Base-by-base conservation (phyloP, 2,888 invertebrate species). In the Hypolimnas misippus region DNA sequence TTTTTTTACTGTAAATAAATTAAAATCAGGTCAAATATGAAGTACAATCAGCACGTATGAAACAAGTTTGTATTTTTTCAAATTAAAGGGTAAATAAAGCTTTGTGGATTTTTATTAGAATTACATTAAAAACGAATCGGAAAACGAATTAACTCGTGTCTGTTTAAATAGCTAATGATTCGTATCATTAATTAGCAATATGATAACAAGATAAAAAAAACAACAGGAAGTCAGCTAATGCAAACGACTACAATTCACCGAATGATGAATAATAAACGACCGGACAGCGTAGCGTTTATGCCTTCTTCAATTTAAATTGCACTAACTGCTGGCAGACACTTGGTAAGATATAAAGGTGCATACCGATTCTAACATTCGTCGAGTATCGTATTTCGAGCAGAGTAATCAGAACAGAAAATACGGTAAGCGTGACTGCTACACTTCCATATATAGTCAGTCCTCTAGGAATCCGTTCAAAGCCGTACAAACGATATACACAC, bases 201-300 rank as follows among this genome's bases (percentile, higher is more conserved):
- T 35, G 51, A 63, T 61, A 54, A 38, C 52, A 38, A 59, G 49
- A 58, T 61, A 62, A 69, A 65, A 67, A 54, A 44, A 35, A 2
- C 6, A 68, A 60, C 73, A 75, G 76, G 83, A 83, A 77, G 72
- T 74, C 68, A 79, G 61, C 71, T 72, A 79, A 78, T 77, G 75
- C 74, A 70, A 58, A 51, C 72, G 71, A 73, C 70, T 75, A 76
- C 77, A 73, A 76, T 79, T 78, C 71, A 76, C 70, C 74, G 76
- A 79, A 79, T 76, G 72, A 81, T 76, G 79, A 83, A 83, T 81
- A 79, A 83, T 84, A 83, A 82, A 82, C 78, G 76, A 80, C 76
- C 76, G 78, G 74, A 76, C 76, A 78, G 71, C 72, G 66, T 70
- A 75, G 72, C 80, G 76, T 81, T 76, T 78, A 75, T 72, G 71